phyloP scores from a whole-genome alignment of 2,113 vertebrate species.

The Platysternon megacephalum region DNA sequence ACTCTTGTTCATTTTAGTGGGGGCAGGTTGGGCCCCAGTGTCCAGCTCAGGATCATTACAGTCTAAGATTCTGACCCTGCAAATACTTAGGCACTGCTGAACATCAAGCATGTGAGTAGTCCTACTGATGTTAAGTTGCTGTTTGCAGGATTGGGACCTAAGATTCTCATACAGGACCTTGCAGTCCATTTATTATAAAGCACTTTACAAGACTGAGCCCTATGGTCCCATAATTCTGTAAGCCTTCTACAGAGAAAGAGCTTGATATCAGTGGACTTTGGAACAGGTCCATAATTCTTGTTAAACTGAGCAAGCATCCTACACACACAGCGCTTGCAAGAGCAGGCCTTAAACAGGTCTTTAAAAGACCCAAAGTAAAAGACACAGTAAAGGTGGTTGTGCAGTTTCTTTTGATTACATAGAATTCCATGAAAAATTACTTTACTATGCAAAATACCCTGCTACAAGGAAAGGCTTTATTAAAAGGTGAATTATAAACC shows the following conservation, averaged over 20 bases:
- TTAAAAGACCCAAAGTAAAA: background rate
- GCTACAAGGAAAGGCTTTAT: background rate
- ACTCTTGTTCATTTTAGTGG: background rate
- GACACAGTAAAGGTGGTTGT: background rate
- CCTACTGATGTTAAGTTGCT: background rate
- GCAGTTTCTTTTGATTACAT: background rate
- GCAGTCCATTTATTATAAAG: background rate
- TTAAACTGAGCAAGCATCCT: background rate
- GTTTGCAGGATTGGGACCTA: background rate
- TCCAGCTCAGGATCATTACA: background rate
- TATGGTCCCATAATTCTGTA: background rate
- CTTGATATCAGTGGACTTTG: background rate
- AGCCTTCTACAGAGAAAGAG: background rate
- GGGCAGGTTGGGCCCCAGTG: background rate
- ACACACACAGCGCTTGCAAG: accelerated
- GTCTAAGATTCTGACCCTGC: background rate
- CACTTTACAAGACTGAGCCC: background rate
- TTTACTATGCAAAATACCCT: background rate
- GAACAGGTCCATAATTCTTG: background rate
- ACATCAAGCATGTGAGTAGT: accelerated
- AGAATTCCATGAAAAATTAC: background rate
- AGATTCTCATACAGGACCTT: background rate
- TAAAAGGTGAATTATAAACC: background rate
- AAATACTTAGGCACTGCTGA: background rate
- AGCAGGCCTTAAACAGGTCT: background rate